phyloP scores from a whole-genome alignment of 2,113 vertebrate species.

The Perccottus glenii region DNA sequence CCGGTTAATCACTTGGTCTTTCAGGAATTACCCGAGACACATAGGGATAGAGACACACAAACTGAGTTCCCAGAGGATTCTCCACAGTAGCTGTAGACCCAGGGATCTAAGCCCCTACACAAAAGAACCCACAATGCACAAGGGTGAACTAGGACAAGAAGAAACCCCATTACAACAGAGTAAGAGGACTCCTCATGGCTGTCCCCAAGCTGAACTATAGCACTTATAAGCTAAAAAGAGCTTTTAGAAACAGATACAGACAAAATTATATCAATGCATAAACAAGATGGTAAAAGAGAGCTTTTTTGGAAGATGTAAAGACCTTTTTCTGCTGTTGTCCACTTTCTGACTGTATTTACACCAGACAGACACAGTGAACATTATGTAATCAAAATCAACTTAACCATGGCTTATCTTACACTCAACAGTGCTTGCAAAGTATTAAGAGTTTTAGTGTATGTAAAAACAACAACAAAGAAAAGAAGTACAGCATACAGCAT shows the following conservation, averaged over 20 bases:
- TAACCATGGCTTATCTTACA: not conserved
- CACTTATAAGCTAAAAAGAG: constrained; percentile 45
- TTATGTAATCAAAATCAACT: constrained; percentile 39
- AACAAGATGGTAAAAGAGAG: constrained; percentile 54
- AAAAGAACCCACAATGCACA: constrained; percentile 65
- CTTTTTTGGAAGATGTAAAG: constrained; percentile 39
- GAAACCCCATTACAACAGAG: constrained; percentile 24
- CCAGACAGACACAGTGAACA: constrained; percentile 25
- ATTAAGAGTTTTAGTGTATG: no score
- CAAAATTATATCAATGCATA: constrained; percentile 54
- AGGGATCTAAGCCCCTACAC: constrained; percentile 52
- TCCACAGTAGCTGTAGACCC: constrained; percentile 46
- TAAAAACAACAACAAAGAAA: no score
- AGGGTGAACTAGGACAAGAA: constrained; percentile 47
- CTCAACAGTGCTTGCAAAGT: no score
- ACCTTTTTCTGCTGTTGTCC: constrained; percentile 30
- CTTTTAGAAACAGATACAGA: constrained; percentile 42
- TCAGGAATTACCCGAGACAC: constrained; percentile 37
- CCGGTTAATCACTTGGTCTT: constrained; percentile 55
- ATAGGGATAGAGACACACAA: constrained; percentile 31
- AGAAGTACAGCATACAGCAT: no score
- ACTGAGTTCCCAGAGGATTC: constrained; percentile 53
- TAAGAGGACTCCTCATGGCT: constrained; percentile 46
- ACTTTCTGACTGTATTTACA: constrained; percentile 49
- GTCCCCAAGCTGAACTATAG: constrained; percentile 46